Evolutionary conservation across 2,888 invertebrate species (phyloP).

Genomic region (Spodoptera littoralis): DNA sequence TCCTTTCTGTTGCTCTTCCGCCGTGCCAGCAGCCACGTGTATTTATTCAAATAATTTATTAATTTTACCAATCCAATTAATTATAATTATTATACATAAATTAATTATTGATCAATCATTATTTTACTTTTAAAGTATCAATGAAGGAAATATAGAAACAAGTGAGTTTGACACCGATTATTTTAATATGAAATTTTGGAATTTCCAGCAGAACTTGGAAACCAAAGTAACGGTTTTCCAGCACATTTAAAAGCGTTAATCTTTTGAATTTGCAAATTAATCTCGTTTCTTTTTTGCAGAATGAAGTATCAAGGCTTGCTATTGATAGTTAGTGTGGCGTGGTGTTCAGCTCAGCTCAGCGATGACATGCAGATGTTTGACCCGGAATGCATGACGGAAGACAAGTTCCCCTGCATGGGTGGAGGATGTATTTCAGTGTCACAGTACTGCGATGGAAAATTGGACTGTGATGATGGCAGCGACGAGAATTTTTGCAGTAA

Average conservation of each 20-base stretch:
- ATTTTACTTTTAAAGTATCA: constrained; percentile 3
- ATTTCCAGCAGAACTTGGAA: too few species aligned
- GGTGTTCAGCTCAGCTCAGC: constrained; percentile 63
- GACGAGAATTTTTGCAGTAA: constrained; percentile 87
- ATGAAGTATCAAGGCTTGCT: constrained; percentile 32
- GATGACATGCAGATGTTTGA: constrained; percentile 74
- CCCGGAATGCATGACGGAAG: constrained; percentile 71
- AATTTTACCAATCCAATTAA: neutral
- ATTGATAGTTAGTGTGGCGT: constrained; percentile 52
- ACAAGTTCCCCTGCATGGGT: constrained; percentile 69
- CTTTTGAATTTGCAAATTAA: neutral
- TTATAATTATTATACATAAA: too few species aligned
- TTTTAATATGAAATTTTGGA: too few species aligned
- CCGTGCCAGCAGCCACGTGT: constrained; percentile 55
- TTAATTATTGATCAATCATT: neutral
- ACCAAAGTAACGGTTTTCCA: neutral
- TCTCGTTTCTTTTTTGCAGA: constrained; percentile 19
- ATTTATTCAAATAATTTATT: constrained; percentile 6
- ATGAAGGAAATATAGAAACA: constrained; percentile 25
- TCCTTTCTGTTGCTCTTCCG: constrained; percentile 46
- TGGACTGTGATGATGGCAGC: constrained; percentile 90
- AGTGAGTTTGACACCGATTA: constrained; percentile 21
- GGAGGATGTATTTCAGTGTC: constrained; percentile 88
- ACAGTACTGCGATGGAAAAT: constrained; percentile 89
- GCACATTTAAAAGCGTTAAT: neutral